Percentiles rank a stretch among this genome's conserved stretches.
Evolutionary conservation across 2,888 invertebrate species (phyloP).

Genomic region (Automeris io): DNA sequence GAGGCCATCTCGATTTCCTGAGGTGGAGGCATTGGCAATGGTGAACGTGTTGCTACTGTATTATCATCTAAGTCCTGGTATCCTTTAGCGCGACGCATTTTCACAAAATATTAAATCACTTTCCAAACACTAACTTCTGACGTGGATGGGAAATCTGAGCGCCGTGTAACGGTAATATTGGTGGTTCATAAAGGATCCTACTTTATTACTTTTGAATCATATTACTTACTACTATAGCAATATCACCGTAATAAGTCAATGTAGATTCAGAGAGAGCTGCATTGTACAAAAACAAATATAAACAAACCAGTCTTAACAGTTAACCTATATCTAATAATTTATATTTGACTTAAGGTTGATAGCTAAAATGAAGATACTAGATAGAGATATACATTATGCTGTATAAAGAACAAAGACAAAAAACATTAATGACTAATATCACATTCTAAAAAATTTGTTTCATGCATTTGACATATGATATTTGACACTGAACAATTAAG

Average conservation of each 20-base stretch:
- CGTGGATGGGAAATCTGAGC: slow-evolving; percentile 34
- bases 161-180: slow-evolving; percentile 45
- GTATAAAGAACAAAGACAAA: too few relatives aligned
- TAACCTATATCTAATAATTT: too few relatives aligned
- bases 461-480: too few relatives aligned
- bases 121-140: slow-evolving; percentile 33
- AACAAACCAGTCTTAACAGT: background rate
- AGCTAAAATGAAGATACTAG: too few relatives aligned
- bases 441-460: too few relatives aligned
- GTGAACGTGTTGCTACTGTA: slow-evolving; percentile 41
- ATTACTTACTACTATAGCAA: background rate
- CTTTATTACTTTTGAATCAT: slow-evolving; percentile 8
- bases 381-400: background rate
- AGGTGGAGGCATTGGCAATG: slow-evolving; percentile 71
- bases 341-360: too few relatives aligned
- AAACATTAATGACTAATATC: too few relatives aligned
- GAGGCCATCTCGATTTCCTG: slow-evolving; percentile 88
- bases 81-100: slow-evolving; percentile 75
- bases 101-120: slow-evolving; percentile 17
- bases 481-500: too few relatives aligned
- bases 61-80: slow-evolving; percentile 79
- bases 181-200: slow-evolving; percentile 14
- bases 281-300: slow-evolving; percentile 1
- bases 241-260: background rate
- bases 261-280: background rate